Base-by-base conservation (phyloP, 2,888 invertebrate species). In the Drosophila recens region DNA sequence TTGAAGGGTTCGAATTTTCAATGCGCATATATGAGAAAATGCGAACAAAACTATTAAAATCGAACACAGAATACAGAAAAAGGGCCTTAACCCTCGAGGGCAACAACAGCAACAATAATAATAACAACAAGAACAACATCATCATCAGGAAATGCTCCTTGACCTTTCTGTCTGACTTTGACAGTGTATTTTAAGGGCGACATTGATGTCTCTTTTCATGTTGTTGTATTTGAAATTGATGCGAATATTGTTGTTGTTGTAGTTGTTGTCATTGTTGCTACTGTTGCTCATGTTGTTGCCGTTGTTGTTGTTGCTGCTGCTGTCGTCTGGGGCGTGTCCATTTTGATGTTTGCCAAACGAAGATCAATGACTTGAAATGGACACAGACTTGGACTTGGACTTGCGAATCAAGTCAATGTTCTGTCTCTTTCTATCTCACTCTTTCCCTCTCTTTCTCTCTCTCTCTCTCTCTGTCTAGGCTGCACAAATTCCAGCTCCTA, bases 351-450 rank as follows among this genome's bases (percentile, higher is more conserved):
- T 62, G 48, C 45, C 57, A 64, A 63, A 68, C 65, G 67, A 69
- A 86, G 83, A 86, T 83, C 87, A 83, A 83, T 86, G 86, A 77
- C 71, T 71, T 49, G 59, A 66, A 38, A 52, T 23, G 27, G 27
- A 30, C 48, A 43, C 43, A 27, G 27, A 27, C 27, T 43, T 17
- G 43, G 46, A 72, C 46, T 61, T 74, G 43, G 53, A 67, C 62
- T 59, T 64, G 70, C 23, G 11, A 20, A 40, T 49, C 57, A 54
- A 48, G 27, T 27, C 15, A 30, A 27, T 13, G n/a, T 23, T 36
- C 10, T 30, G 0, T 38, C 15, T 53, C 45, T 45, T 0, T 46
- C 46, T 17, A 27, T 27, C 17, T 15, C n/a, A 6, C 15, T 45
- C 3, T 4, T 4, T 0, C 23, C 11, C 20, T n/a, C n/a, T 9